phyloP scores from a whole-genome alignment of 2,113 vertebrate genomes.

The Oryzias celebensis region DNA sequence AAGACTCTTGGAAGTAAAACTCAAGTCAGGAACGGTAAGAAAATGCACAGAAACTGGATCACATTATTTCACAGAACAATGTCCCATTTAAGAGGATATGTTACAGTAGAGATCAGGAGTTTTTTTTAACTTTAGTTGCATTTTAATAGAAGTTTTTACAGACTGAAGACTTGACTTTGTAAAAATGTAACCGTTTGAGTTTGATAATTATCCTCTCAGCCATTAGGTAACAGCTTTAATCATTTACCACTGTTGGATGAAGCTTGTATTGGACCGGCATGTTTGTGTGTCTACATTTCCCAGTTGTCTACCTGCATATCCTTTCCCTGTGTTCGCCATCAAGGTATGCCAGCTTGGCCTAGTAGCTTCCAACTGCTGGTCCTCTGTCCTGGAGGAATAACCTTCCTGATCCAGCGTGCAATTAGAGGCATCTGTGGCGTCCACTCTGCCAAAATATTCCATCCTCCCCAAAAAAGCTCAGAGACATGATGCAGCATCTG shows the following conservation, averaged over 20 bases:
- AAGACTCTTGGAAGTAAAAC: no score
- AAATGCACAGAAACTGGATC: no score
- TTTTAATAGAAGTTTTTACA: no score
- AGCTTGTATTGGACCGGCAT: slow-evolving; percentile 28
- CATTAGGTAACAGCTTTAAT: slow-evolving; percentile 48
- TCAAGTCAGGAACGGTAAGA: no score
- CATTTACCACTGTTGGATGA: slow-evolving; percentile 34
- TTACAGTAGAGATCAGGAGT: no score
- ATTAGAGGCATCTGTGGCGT: slow-evolving; percentile 65
- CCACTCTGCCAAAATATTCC: slow-evolving; percentile 56
- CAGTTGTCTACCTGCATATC: slow-evolving; percentile 1
- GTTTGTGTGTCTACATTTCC: not conserved
- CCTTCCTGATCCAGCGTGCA: slow-evolving; percentile 64
- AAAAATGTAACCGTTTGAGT: no score
- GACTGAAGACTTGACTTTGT: no score
- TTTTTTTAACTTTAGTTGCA: no score
- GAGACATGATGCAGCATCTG: slow-evolving; percentile 54
- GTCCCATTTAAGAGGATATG: no score
- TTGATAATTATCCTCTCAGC: slow-evolving; percentile 56
- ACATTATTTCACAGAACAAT: no score
- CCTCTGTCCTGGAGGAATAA: slow-evolving; percentile 61
- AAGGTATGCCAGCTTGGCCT: slow-evolving; percentile 29
- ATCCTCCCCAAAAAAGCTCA: slow-evolving; percentile 24
- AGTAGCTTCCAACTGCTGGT: slow-evolving; percentile 23
- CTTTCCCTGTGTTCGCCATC: slow-evolving; percentile 16